Evolutionary conservation across 2,797 vertebrate genomes (phyloP), one percentile per base, ranked within the genome.

Genomic region (Steatocranus sp.): DNA sequence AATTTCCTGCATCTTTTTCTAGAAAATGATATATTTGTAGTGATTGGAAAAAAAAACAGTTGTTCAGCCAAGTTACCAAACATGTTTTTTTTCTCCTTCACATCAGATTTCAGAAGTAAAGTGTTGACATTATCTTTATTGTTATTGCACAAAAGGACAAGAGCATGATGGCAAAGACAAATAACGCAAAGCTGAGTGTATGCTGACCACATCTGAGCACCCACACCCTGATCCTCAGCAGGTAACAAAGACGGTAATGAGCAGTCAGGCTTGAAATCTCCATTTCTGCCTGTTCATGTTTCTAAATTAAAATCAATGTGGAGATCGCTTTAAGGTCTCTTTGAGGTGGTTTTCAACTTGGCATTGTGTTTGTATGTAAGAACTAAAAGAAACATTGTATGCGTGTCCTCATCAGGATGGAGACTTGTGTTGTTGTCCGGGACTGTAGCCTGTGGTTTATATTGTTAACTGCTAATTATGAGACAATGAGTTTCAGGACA

Each of bases 21-120:
- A 58, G 27, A 2, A 58, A 58, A 32, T 11, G 3, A 58, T 58
- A 3, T 32, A 58, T 58, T 11, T 32, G 15, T 32, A 1, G 15
- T 32, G 54, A 18, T 25, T 56, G 25, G 1, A 1, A 18, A 15
- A 18, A 9, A 56, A 56, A 2, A 0, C 27, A 18, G 3, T 56
- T 56, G 15, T 32, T 30, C 56, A 58, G 8, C 9, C 27, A 18
- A 32, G 27, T 58, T 32, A 32, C 27, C 54, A 34, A 58, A 61
- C 2, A n/a, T 34, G 10, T 2, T 32, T 30, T 32, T 58, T 58
- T 11, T 0, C 49, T 5, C 17, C 54, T 58, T 7, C 27, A 32
- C 27, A 7, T 18, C 9, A 18, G 54, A 32, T 58, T 34, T 61
- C 30, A 61, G 30, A 61, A 61, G 54, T 58, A 11, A 58, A 32